Evolutionary conservation across 2,113 vertebrate genomes (phyloP).

Genomic region (Mustelus asterias): DNA sequence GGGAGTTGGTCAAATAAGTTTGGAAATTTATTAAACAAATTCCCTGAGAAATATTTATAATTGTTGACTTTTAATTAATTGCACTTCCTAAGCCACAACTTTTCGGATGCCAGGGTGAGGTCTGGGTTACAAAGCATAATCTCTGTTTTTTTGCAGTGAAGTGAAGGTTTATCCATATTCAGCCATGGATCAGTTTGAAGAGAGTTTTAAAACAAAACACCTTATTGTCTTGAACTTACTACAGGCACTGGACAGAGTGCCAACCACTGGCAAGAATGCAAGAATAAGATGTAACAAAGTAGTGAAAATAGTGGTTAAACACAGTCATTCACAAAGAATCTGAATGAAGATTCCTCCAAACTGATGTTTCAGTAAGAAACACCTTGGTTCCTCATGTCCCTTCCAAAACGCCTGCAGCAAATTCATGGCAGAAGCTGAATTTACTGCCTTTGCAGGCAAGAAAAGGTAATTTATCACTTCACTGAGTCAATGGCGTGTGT

Average conservation of each 20-base stretch:
- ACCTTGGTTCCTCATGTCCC: background rate
- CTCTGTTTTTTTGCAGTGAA: background rate
- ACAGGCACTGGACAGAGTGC: background rate
- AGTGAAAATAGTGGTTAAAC: background rate
- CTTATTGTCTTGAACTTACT: background rate
- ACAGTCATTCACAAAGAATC: background rate
- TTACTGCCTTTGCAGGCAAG: background rate
- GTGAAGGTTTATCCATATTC: background rate
- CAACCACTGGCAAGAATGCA: background rate
- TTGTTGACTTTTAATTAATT: background rate
- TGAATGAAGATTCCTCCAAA: background rate
- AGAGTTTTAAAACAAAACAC: background rate
- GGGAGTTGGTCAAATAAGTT: background rate
- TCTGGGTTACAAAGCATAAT: background rate
- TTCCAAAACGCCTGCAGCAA: background rate
- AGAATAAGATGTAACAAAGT: slow-evolving; percentile 7
- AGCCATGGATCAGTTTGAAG: background rate
- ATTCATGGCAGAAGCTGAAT: background rate
- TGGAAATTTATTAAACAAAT: slow-evolving; percentile 32
- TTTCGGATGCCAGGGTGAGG: slow-evolving; percentile 7
- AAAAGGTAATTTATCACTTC: background rate
- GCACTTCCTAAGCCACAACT: background rate
- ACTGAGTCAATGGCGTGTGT: background rate
- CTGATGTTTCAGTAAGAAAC: background rate
- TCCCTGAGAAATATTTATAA: slow-evolving; percentile 18